These are phyloP conservation scores for Caenorhabditis afra DNA, from an alignment of 2,888 invertebrate species.

Conservation along the genomic window DNA sequence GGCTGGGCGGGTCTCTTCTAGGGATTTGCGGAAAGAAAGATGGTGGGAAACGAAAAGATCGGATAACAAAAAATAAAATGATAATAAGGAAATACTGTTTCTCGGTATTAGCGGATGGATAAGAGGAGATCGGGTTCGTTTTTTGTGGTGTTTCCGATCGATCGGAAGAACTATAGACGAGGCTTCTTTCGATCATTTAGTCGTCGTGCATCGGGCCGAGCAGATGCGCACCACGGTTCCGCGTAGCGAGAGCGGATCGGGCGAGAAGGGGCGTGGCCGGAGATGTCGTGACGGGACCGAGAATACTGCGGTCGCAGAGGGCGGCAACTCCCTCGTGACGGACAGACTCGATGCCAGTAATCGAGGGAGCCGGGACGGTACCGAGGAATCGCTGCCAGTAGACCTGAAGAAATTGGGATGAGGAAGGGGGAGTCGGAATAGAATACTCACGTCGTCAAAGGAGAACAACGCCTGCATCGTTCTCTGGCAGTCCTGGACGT, in stretches of 20 bases:
- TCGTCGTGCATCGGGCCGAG: conserved; percentile 46
- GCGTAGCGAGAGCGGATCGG: conserved; percentile 24
- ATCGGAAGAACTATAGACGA: no score
- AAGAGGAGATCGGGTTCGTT: no score
- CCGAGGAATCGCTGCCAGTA: conserved; percentile 71
- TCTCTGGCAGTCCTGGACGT: conserved; percentile 60
- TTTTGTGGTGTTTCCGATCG: no score
- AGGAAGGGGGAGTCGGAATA: background rate
- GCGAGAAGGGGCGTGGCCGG: conserved; percentile 55
- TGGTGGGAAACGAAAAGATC: no score
- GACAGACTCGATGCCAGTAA: conserved; percentile 25
- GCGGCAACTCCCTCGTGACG: conserved; percentile 37
- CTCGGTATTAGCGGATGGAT: no score
- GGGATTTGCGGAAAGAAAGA: no score
- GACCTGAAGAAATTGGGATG: conserved; percentile 34
- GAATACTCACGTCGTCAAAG: conserved; percentile 63
- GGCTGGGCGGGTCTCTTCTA: no score
- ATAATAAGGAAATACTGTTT: no score
- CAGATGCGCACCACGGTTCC: conserved; percentile 33
- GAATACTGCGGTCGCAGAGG: conserved; percentile 62
- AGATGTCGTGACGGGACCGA: conserved; percentile 64
- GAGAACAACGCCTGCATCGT: conserved; percentile 68
- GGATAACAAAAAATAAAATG: no score
- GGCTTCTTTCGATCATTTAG: background rate
- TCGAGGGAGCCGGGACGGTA: conserved; percentile 15